Evolutionary conservation across 1,140 invertebrate genomes (phyloP), one percentile per base, ranked within the genome.

Genomic region (Procambarus virginalis): DNA sequence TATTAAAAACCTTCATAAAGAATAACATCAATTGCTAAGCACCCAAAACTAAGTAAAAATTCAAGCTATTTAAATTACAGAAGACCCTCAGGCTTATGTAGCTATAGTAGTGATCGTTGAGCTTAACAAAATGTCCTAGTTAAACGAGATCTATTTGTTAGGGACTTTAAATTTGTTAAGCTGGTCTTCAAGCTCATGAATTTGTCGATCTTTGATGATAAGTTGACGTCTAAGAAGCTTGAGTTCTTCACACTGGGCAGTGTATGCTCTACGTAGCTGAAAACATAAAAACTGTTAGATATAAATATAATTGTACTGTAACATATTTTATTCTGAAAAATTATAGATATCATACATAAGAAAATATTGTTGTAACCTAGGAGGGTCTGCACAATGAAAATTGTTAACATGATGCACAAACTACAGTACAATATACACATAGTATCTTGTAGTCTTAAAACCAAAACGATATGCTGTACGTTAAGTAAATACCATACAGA

Each of bases 201-300:
- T 89, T 77, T 58, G 51, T 55, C 87, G 87, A 73, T 89, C 87
- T 58, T 89, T 89, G 73, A 89, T 64, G 73, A 89, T 84, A 14
- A 89, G 73, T 64, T 89, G 87, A 17, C 87, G 81, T 64, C 87
- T 73, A 70, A 89, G 81, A 20, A 89, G 81, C 58, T 89, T 89
- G 14, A 89, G 87, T 73, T 89, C 87, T 78, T 89, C 87, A 78
- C 87, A 89, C 75, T 89, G 87, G 55, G 87, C 87, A 20, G 87
- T 89, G 81, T 89, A 89, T 49, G 87, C 87, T 84, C 87, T 83
- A 64, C 87, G 80, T 20, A 89, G 81, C 84, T 81, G 22, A 68
- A 78, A 80, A 2, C 6, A 55, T 8, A 3, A 10, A 80, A 51
- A 10, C n/a, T 6, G 58, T 80, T 55, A 80, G 55, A 6, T 3